phyloP scores from a whole-genome alignment of 64 coral and sea anemone species.

The Trachythela sp. region DNA sequence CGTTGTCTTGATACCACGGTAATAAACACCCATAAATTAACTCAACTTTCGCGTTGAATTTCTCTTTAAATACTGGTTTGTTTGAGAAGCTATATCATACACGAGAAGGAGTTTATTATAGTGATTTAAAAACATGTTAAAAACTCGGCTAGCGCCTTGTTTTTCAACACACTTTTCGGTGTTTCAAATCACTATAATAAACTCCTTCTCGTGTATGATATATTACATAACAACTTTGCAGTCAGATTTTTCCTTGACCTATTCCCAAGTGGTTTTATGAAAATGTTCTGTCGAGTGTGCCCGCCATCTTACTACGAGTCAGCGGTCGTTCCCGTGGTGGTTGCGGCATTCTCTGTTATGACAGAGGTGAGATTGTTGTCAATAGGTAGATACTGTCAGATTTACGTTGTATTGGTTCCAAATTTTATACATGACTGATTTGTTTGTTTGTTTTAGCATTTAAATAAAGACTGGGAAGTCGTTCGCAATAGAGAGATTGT shows the following conservation, averaged over 20 bases:
- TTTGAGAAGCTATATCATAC: too few species aligned
- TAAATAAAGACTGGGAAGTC: slow-evolving; percentile 11
- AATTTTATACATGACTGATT: neutral
- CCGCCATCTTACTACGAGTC: slow-evolving; percentile 10
- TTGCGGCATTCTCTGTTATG: neutral
- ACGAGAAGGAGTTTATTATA: too few species aligned
- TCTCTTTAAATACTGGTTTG: too few species aligned
- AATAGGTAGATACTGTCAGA: neutral
- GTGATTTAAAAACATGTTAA: too few species aligned
- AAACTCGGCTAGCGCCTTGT: too few species aligned
- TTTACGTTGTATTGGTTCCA: neutral
- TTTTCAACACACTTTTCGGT: too few species aligned
- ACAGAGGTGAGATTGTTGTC: neutral
- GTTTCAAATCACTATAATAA: too few species aligned
- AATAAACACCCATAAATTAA: too few species aligned
- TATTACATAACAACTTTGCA: too few species aligned
- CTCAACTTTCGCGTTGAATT: too few species aligned
- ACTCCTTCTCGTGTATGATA: too few species aligned
- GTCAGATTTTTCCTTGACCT: neutral
- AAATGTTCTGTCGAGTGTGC: neutral
- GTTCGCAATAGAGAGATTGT: neutral
- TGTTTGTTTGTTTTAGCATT: neutral
- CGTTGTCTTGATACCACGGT: too few species aligned
- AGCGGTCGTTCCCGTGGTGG: slow-evolving; percentile 7
- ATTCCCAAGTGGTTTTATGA: neutral